A percentile compares a stretch with the other conserved stretches of the same genome.
phyloP scores from a whole-genome alignment of 2,888 invertebrate species.

The Campoplex capitator region DNA sequence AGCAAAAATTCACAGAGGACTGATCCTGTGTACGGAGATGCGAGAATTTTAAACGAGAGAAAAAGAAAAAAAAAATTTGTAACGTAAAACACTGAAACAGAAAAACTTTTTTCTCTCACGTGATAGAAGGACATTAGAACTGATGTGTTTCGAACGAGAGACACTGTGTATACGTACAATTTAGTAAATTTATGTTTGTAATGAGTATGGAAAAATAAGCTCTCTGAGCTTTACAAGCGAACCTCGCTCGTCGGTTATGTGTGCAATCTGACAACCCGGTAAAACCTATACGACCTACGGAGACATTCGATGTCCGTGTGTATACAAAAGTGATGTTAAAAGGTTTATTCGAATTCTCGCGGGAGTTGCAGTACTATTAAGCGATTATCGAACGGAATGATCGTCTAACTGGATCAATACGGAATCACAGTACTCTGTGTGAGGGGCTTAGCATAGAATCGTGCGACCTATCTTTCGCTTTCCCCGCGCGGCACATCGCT shows the following conservation, averaged over 20 bases:
- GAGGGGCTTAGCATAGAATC: slow-evolving; percentile 9
- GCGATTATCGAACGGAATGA: slow-evolving; percentile 60
- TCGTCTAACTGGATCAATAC: slow-evolving; percentile 62
- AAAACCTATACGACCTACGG: slow-evolving; percentile 8
- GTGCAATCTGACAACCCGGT: background rate
- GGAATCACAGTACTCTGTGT: slow-evolving; percentile 13
- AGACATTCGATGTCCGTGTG: background rate
- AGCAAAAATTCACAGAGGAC: background rate
- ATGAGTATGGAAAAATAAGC: background rate
- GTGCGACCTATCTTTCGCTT: slow-evolving; percentile 19
- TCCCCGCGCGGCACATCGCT: background rate
- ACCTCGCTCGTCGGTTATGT: background rate
- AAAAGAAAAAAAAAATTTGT: background rate
- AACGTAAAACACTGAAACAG: background rate
- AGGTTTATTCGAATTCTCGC: slow-evolving; percentile 22
- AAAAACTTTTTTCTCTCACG: too few relatives aligned
- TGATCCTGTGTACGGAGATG: background rate
- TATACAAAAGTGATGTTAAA: background rate
- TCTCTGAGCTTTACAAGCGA: background rate
- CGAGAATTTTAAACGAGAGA: background rate
- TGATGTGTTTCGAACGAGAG: background rate
- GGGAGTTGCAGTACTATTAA: slow-evolving; percentile 50
- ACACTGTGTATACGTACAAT: background rate
- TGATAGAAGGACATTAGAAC: background rate
- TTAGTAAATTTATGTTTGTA: background rate